A percentile compares a stretch with the other conserved stretches of the same genome.
phyloP scores from a whole-genome alignment of 2,113 vertebrate genomes.

The Calypte anna region DNA sequence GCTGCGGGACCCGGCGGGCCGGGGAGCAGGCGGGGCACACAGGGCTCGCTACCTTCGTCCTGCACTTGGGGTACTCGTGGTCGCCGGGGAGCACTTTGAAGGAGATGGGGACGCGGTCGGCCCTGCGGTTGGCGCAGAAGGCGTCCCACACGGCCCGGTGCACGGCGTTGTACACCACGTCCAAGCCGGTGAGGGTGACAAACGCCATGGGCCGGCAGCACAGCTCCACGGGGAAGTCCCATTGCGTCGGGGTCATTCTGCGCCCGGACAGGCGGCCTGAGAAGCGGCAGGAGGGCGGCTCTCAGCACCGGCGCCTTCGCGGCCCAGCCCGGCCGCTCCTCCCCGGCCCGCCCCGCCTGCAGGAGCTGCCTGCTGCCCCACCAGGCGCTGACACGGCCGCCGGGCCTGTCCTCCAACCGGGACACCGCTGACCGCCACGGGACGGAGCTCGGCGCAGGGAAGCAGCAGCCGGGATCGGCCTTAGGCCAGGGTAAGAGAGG shows the following conservation, averaged over 20 bases:
- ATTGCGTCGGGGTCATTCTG: constrained; percentile 85
- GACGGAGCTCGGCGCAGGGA: neutral
- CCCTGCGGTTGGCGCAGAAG: constrained; percentile 94
- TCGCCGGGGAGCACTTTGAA: constrained; percentile 97
- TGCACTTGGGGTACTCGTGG: constrained; percentile 97
- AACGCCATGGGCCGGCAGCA: constrained; percentile 98
- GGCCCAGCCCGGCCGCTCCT: neutral
- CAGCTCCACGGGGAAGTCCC: constrained; percentile 96
- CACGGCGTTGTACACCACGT: constrained; percentile 94
- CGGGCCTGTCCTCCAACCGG: neutral
- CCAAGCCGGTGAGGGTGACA: constrained; percentile 93
- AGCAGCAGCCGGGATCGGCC: neutral
- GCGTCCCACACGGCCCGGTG: constrained; percentile 98
- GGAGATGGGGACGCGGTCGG: constrained; percentile 96
- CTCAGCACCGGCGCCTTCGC: neutral
- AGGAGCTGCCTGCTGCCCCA: neutral
- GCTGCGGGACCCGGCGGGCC: neutral
- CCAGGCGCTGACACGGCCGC: neutral
- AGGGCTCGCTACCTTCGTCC: constrained; percentile 87
- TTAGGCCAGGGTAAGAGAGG: neutral
- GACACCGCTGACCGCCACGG: neutral
- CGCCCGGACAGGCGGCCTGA: neutral
- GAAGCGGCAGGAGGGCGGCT: neutral
- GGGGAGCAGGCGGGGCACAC: neutral
- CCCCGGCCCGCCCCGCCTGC: neutral